These are phyloP conservation scores for Dusona sp. DNA, from an alignment of 2,888 invertebrate species.

Conservation along the genomic window DNA sequence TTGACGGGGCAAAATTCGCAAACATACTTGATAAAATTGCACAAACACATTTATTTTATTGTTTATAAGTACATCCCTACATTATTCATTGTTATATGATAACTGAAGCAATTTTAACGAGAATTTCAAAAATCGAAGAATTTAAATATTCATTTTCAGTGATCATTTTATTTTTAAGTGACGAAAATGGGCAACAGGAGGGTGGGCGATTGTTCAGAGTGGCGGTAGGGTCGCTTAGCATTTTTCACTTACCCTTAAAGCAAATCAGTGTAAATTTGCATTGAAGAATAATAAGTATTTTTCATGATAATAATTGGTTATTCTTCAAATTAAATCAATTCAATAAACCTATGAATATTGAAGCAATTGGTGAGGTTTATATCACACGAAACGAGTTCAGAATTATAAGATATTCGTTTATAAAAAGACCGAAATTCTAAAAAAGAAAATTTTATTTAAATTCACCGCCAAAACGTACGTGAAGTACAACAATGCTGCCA, in stretches of 20 bases:
- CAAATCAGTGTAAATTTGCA: background rate
- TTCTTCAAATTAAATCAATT: background rate
- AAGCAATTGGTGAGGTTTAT: background rate
- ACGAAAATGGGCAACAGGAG: background rate
- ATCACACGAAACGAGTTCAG: background rate
- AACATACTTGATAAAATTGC: background rate
- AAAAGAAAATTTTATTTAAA: background rate
- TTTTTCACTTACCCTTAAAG: background rate
- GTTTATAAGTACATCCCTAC: background rate
- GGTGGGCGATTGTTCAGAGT: background rate
- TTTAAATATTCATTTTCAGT: background rate
- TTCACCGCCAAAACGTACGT: background rate
- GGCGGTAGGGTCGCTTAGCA: background rate
- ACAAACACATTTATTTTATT: background rate
- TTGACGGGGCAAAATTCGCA: background rate
- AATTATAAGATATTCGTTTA: background rate
- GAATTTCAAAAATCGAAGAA: background rate
- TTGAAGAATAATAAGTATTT: background rate
- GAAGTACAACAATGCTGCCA: conserved; percentile 12
- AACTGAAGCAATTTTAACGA: background rate
- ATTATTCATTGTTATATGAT: background rate
- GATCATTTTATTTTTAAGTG: background rate
- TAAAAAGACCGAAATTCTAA: background rate
- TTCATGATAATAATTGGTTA: background rate
- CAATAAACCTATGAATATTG: background rate